These are phyloP conservation scores for Sebastes hopkinsi DNA, from an alignment of 2,797 vertebrate species.

Conservation along the genomic window DNA sequence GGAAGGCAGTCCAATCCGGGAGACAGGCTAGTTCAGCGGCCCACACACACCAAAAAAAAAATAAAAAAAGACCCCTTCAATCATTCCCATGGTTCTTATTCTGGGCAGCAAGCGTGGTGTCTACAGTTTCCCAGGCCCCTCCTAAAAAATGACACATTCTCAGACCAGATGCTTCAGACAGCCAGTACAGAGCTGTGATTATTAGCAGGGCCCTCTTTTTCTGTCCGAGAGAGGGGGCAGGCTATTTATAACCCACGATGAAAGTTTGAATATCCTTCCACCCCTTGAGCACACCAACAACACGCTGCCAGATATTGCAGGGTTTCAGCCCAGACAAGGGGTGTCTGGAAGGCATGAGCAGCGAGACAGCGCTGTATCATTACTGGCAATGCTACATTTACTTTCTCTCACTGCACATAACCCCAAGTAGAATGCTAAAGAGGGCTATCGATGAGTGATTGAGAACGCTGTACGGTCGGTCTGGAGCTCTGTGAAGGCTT, in stretches of 20 bases:
- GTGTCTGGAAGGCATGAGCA: constrained; percentile 52
- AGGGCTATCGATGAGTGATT: constrained; percentile 62
- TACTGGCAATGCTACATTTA: constrained; percentile 69
- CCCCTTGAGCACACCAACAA: constrained; percentile 57
- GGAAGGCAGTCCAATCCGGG: constrained; percentile 51
- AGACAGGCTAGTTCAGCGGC: constrained; percentile 64
- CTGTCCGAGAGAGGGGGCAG: constrained; percentile 48
- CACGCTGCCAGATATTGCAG: constrained; percentile 52
- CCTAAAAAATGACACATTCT: constrained; percentile 82
- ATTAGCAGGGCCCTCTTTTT: constrained; percentile 80
- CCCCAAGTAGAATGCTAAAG: constrained; percentile 20
- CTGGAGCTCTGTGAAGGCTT: constrained; percentile 36
- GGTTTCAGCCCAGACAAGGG: constrained; percentile 50
- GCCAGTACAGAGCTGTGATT: constrained; percentile 80
- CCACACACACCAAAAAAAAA: constrained; percentile 50
- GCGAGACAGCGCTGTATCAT: constrained; percentile 43
- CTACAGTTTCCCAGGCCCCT: constrained; percentile 84
- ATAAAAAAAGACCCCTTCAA: constrained; percentile 73
- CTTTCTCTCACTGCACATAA: constrained; percentile 56
- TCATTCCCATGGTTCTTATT: constrained; percentile 83
- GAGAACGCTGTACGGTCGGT: constrained; percentile 39
- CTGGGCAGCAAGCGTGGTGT: constrained; percentile 76
- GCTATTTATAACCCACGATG: constrained; percentile 80
- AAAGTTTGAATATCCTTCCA: constrained; percentile 76
- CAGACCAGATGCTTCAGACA: constrained; percentile 80